Evolutionary conservation across 2,113 vertebrate species (phyloP), one percentile per base, ranked within the genome.

Genomic region (Mobula birostris): DNA sequence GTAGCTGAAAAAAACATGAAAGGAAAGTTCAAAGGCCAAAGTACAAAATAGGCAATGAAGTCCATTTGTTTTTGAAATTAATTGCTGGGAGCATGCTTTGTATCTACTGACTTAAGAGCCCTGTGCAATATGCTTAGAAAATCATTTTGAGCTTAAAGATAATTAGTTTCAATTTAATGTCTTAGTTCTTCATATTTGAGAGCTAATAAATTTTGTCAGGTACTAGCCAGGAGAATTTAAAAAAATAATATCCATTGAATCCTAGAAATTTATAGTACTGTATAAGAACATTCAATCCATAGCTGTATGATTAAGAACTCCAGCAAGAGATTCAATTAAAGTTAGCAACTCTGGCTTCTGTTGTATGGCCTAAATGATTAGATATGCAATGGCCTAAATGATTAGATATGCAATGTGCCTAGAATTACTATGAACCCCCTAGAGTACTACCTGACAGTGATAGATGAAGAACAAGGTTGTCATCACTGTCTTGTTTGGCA

Each of bases 1-100:
- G 95, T 5, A 95, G 96, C 96, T 96, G 95, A 96, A 95, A 96
- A 96, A 74, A 74, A 96, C 95, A 95, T 95, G 95, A 94, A 95
- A 95, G 29, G 94, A 94, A 95, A 95, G 91, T 93, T 93, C 91
- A 93, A 93, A 76, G 36, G 66, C 24, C 70, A 93, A 72, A 24
- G 91, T 74, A 72, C 40, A 74, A 92, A 70, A 48, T 48, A 74
- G 74, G 68, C 68, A 74, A 72, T 9, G 24, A 27, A 93, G 36
- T 56, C 91, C 3, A 93, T 93, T 93, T 93, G 70, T 93, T 74
- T 74, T 74, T 48, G 21, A 56, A 76, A 93, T 93, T 48, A 74
- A 93, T 74, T 93, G 70, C 68, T 27, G 15, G 40, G 29, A 56
- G 88, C 29, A 21, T 27, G 32, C 66, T 7, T n/a, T 6, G 11